phyloP scores from a whole-genome alignment of 2,888 invertebrate genomes.

The Rhagonycha fulva region DNA sequence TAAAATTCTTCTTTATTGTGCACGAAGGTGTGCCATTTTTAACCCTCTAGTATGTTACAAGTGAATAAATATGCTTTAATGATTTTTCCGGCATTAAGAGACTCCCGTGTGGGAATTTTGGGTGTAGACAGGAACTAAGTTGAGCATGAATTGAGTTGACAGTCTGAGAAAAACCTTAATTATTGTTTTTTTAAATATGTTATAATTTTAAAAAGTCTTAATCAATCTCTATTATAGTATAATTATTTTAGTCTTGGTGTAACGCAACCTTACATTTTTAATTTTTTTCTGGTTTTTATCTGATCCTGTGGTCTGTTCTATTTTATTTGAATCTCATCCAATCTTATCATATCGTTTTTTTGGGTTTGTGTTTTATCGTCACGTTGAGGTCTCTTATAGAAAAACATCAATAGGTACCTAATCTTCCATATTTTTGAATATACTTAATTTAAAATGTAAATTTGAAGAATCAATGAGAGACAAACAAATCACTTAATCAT shows the following conservation, averaged over 20 bases:
- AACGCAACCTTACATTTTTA: too few relatives aligned
- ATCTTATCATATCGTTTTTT: not conserved
- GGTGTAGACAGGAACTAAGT: not conserved
- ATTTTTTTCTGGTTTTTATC: too few relatives aligned
- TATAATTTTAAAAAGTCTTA: too few relatives aligned
- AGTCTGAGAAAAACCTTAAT: not conserved
- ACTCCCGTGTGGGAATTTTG: not conserved
- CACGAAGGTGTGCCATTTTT: not conserved
- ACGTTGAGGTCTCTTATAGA: not conserved
- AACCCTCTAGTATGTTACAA: not conserved
- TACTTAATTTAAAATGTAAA: not conserved
- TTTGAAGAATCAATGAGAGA: not conserved
- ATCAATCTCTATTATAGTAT: too few relatives aligned
- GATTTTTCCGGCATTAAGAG: not conserved
- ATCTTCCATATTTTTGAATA: not conserved
- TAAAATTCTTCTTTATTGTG: not conserved
- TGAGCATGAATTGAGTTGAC: not conserved
- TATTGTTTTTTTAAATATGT: not conserved
- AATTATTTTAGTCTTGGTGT: too few relatives aligned
- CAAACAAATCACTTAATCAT: not conserved
- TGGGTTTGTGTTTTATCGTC: not conserved
- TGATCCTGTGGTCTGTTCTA: too few relatives aligned
- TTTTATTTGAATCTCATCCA: too few relatives aligned
- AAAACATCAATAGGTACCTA: not conserved
- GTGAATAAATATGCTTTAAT: not conserved